These are phyloP conservation scores for Anguilla megastoma DNA, from an alignment of 2,797 vertebrate species.

Conservation along the genomic window DNA sequence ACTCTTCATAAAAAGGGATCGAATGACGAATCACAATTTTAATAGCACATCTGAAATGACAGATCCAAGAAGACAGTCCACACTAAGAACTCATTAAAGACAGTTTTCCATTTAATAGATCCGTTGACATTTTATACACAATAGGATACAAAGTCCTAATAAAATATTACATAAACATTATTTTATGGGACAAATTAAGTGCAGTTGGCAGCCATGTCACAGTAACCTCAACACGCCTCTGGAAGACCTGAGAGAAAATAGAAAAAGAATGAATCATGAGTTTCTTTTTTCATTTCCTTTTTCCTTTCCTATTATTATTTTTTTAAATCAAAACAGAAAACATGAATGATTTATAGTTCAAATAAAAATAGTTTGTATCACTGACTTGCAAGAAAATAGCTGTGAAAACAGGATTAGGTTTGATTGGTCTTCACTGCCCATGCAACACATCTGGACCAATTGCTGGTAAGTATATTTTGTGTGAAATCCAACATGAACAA, in stretches of 20 bases:
- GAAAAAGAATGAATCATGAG: neutral
- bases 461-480: neutral
- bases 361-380: neutral
- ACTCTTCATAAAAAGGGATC: neutral
- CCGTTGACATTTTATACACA: constrained; percentile 76
- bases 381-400: neutral
- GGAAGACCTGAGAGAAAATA: constrained; percentile 51
- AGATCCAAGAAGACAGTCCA: neutral
- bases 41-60: neutral
- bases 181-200: constrained; percentile 62
- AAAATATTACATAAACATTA: constrained; percentile 68
- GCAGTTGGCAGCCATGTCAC: constrained; percentile 54
- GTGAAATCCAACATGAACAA: neutral
- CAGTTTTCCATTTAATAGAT: constrained; percentile 71
- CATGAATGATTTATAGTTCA: neutral
- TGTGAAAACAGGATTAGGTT: neutral
- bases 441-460: neutral
- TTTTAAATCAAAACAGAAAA: neutral
- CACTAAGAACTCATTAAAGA: constrained; percentile 52
- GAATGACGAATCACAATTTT: neutral
- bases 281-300: neutral
- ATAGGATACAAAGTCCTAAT: constrained; percentile 76
- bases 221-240: constrained; percentile 39
- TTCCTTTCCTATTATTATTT: too few species aligned
- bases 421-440: neutral